phyloP scores from a whole-genome alignment of 2,888 invertebrate species.

The Mesoligia furuncula region DNA sequence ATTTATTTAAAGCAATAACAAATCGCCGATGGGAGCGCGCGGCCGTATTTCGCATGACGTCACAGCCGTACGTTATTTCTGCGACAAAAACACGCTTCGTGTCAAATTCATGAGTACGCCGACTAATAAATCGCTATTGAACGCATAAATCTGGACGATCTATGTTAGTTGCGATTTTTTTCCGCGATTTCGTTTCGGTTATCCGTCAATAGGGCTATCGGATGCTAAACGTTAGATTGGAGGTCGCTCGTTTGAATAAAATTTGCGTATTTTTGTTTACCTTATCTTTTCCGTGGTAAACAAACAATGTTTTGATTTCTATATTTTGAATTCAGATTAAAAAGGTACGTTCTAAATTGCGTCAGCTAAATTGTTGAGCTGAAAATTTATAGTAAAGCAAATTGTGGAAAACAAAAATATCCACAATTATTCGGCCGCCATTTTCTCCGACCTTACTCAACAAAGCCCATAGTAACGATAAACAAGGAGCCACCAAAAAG shows the following conservation, averaged over 20 bases:
- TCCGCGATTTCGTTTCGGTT: constrained; percentile 60
- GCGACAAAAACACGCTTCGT: constrained; percentile 74
- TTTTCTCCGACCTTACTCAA: constrained; percentile 39
- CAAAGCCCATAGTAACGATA: constrained; percentile 47
- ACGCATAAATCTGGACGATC: constrained; percentile 74
- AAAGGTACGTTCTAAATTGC: constrained; percentile 26
- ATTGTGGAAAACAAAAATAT: constrained; percentile 12
- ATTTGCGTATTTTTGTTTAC: constrained; percentile 40
- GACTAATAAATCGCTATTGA: constrained; percentile 75
- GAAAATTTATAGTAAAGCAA: constrained; percentile 8
- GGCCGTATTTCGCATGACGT: constrained; percentile 73
- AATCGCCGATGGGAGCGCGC: constrained; percentile 61
- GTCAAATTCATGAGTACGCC: constrained; percentile 74
- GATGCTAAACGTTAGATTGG: constrained; percentile 58
- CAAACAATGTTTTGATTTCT: constrained; percentile 19
- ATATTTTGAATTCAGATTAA: constrained; percentile 14
- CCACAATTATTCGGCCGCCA: constrained; percentile 18
- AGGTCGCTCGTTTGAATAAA: constrained; percentile 52
- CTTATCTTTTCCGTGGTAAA: constrained; percentile 26
- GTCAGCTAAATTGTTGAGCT: constrained; percentile 1
- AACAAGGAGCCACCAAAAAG: constrained; percentile 46
- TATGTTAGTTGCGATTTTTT: constrained; percentile 74
- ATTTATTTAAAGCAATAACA: constrained; percentile 76
- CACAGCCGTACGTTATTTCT: constrained; percentile 73
- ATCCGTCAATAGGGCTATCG: constrained; percentile 64